Evolutionary conservation across 2,888 invertebrate genomes (phyloP), one percentile per base, ranked within the genome.

Genomic region (Lasioglossum oenotherae): DNA sequence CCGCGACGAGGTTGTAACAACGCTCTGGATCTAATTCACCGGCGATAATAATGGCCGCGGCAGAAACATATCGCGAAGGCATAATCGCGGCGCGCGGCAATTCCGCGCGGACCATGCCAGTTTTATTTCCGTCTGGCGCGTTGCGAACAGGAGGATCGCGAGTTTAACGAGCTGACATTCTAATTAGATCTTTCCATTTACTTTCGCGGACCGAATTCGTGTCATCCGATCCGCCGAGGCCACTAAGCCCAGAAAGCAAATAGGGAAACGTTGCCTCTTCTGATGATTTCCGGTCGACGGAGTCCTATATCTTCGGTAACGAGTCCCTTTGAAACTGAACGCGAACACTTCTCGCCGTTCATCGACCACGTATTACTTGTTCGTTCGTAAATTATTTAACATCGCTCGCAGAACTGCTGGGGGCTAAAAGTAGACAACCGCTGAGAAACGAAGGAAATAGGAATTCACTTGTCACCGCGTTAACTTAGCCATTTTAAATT

Each of bases 111-210:
- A 60, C 79, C 75, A 78, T 85, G 89, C 86, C 88, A 85, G 88
- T 84, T 85, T 89, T 89, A 89, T 89, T 89, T 88, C 88, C 78
- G 86, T 89, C 89, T 74, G 67, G 64, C 67, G 64, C 60, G 79
- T 84, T 83, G 83, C 84, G 84, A 89, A 86, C 81, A 85, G 76
- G 82, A 88, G 77, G 81, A 85, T 78, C 81, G 77, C 85, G 81
- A 81, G 83, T 85, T 89, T 89, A 89, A 89, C 89, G 89, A 89
- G 88, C 89, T 73, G 89, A 86, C 85, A 85, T 88, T 86, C 86
- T 88, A 89, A 89, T 89, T 89, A 89, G 89, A 89, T 89, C 86
- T 80, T 86, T 85, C 79, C 86, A 85, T 88, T 89, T 76, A 85
- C 81, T 88, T 89, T 89, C 82, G 85, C 85, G 80, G 78, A 85